Percentiles rank a stretch among this genome's conserved stretches.
Conservation (phyloP, 2,888 invertebrate species). For the Aspidiotus destructor region DNA sequence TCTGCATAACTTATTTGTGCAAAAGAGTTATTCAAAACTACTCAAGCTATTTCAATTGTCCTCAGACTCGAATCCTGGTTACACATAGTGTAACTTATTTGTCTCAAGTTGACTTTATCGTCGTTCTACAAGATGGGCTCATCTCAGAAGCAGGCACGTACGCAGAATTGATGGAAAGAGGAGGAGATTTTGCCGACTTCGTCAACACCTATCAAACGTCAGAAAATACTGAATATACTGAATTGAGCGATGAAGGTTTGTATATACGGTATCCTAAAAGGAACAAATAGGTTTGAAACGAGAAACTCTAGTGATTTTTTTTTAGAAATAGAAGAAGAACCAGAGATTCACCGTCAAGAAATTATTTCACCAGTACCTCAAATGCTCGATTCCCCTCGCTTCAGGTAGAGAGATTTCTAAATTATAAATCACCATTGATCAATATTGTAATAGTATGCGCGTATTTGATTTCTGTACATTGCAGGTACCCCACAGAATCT, state of each 20-base stretch:
- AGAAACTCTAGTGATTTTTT: no score
- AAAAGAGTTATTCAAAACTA: not conserved
- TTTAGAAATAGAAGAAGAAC: no score
- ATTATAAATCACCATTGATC: no score
- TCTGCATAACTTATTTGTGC: no score
- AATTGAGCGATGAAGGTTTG: constrained; percentile 35
- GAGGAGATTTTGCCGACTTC: constrained; percentile 77
- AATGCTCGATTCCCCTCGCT: no score
- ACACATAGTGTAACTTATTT: constrained; percentile 92
- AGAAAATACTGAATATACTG: constrained; percentile 43
- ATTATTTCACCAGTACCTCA: no score
- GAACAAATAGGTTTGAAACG: no score
- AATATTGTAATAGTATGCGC: no score
- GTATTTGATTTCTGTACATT: no score
- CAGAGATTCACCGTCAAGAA: no score
- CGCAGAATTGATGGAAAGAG: constrained; percentile 73
- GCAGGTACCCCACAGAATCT: constrained; percentile 45
- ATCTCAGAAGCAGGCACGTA: constrained; percentile 86
- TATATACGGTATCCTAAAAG: not conserved
- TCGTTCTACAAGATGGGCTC: constrained; percentile 77
- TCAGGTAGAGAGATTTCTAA: no score
- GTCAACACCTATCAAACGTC: constrained; percentile 62
- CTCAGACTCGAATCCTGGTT: constrained; percentile 72
- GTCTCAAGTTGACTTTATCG: constrained; percentile 78
- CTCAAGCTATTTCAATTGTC: not conserved